phyloP scores from a whole-genome alignment of 2,113 vertebrate species.

The Syngnathus scovelli region DNA sequence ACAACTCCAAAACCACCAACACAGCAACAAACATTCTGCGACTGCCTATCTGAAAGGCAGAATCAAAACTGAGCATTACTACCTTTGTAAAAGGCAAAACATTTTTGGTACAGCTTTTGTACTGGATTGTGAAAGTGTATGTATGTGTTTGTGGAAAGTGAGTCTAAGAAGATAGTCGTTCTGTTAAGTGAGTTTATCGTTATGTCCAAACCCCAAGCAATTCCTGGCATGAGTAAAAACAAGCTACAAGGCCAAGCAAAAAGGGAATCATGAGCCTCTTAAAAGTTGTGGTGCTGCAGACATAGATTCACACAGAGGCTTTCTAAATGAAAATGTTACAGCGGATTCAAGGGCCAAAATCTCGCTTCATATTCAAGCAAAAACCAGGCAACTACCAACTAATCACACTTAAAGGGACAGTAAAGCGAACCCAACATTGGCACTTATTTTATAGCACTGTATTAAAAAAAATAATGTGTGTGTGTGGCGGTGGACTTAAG shows the following conservation, averaged over 20 bases:
- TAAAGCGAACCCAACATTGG: conserved; percentile 16
- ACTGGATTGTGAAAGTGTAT: neutral
- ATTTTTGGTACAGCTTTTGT: neutral
- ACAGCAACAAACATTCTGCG: neutral
- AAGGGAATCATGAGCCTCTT: conserved; percentile 4
- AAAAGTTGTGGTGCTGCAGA: conserved; percentile 8
- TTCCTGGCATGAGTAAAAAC: conserved; percentile 36
- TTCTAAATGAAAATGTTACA: conserved; percentile 7
- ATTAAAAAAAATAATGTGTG: no score
- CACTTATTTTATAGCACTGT: neutral
- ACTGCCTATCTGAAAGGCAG: neutral
- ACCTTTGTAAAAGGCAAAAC: neutral
- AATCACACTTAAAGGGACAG: neutral
- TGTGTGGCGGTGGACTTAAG: no score
- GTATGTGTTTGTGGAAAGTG: neutral
- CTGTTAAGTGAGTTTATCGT: neutral
- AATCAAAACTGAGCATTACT: neutral
- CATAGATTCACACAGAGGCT: conserved; percentile 8
- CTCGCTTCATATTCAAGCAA: conserved; percentile 24
- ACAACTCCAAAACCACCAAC: neutral
- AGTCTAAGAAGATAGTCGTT: neutral
- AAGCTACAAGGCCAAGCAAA: conserved; percentile 21
- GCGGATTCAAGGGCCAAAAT: neutral
- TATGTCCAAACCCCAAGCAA: conserved; percentile 37
- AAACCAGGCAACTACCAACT: neutral